Evolutionary conservation across 2,797 vertebrate species (phyloP), one percentile per base, ranked within the genome.

Genomic region (Melanotaenia nigrans): DNA sequence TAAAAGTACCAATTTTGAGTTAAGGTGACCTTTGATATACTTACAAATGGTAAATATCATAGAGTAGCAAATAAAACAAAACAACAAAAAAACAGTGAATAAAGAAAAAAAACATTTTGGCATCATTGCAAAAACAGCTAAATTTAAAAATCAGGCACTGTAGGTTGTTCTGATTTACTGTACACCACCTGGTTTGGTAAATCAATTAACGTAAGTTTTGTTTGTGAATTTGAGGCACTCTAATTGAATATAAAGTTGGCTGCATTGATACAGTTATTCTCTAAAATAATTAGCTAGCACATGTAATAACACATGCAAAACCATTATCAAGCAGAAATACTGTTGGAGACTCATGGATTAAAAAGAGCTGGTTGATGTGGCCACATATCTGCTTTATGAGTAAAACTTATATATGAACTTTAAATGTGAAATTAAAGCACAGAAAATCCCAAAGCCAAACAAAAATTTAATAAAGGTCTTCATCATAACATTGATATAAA

Each of bases 381-480:
- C 28, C 28, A 30, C 28, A 20, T n/a, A 9, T 49, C 45, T 2
- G 45, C 9, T n/a, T 8, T 20, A 7, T 62, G 25, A 35, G 25
- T 32, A 61, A n/a, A 5, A 33, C 30, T 40, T 32, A 22, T 25
- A 61, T 18, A 67, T 68, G 3, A 66, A 59, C 13, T 61, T 8
- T 16, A 74, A 59, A 70, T 14, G 66, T 25, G 9, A 18, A 47
- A 47, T 47, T 9, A n/a, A 47, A n/a, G 73, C 63, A 63, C 42
- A 61, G 36, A 68, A 73, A 69, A 65, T 70, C 49, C 49, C 60
- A 84, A 86, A 87, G 73, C 79, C 59, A 88, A 84, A 77, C 54
- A 61, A 54, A 68, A 84, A 68, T 91, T 93, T 92, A 92, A 82
- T 92, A 88, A 92, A 91, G 83, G 14, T 77, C 47, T 74, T 89